Base-by-base conservation (phyloP, 1,140 invertebrate genomes). In the Spodoptera litura region DNA sequence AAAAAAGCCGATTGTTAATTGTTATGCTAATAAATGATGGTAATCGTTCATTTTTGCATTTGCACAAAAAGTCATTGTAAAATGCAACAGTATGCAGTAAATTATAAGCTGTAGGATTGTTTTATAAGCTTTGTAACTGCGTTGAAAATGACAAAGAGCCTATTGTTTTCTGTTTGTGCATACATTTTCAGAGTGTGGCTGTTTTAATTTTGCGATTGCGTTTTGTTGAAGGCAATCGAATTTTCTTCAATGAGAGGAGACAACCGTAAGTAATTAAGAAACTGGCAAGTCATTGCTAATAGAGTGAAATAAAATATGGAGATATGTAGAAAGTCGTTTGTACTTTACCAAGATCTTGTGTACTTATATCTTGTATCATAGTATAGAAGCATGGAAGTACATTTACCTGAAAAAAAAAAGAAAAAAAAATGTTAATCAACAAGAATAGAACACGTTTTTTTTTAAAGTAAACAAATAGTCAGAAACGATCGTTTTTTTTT, bases 1-100 rank as follows among this genome's bases (percentile, higher is more conserved):
- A 87, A 89, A 92, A 90, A 85, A 80, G 82, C 84, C 82, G 84
- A 85, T 88, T 87, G 86, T 89, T 92, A 92, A 92, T 90, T 91
- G 88, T 91, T 90, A 89, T 91, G 91, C 84, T 87, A 90, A 93
- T 89, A 87, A 85, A 81, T 81, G 83, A 85, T 88, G 83, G 83
- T 80, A 84, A 88, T 88, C 85, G 79, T 72, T 15, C 75, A 85
- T 82, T 89, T 89, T 77, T 77, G 73, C 58, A 51, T 78, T n/a
- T 78, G 74, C 51, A 75, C 59, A 64, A 52, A 61, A 75, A 62
- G 5, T 31, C 59, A 53, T 75, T 52, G 59, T 75, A 20, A 27
- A 25, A 52, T 62, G 66, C 66, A 70, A 52, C 38, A 31, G 20
- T n/a, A 56, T 27, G 68, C 27, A 52, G 38, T 71, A 55, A 71